A percentile compares a stretch with the other conserved stretches of the same genome.
Conservation (phyloP, 37 sponge, comb jelly and placozoan species). For the Agelas oroides region DNA sequence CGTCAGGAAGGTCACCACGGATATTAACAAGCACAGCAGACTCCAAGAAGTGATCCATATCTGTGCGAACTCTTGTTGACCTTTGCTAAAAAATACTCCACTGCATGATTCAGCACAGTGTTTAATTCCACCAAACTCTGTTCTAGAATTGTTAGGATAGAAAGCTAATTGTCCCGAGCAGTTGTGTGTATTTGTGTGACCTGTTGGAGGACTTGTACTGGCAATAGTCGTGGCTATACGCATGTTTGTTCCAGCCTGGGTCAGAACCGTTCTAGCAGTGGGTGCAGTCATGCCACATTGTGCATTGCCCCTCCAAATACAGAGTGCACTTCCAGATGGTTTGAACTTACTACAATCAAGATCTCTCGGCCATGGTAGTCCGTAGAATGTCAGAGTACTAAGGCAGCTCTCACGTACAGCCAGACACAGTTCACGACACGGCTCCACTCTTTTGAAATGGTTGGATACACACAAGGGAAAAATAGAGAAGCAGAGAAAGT, state of each 20-base stretch:
- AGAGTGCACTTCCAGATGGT: slow-evolving; percentile 8
- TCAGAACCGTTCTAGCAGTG: neutral
- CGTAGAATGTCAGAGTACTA: neutral
- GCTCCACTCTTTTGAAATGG: slow-evolving; percentile 20
- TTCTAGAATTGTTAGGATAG: neutral
- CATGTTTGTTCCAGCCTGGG: neutral
- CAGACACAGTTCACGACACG: slow-evolving; percentile 62
- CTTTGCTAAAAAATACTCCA: slow-evolving; percentile 47
- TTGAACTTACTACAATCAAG: slow-evolving; percentile 28
- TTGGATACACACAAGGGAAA: slow-evolving; percentile 30
- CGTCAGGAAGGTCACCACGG: slow-evolving; percentile 19
- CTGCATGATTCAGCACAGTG: slow-evolving; percentile 59
- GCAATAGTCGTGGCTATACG: neutral
- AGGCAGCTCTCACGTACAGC: slow-evolving; percentile 43
- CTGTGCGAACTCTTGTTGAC: slow-evolving; percentile 9
- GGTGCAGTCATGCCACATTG: neutral
- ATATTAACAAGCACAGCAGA: slow-evolving; percentile 16
- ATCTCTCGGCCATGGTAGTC: slow-evolving; percentile 14
- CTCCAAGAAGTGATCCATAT: slow-evolving; percentile 29
- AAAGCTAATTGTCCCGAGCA: slow-evolving; percentile 23
- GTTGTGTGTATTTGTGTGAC: neutral
- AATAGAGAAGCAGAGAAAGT: slow-evolving; percentile 36
- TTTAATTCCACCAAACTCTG: slow-evolving; percentile 37
- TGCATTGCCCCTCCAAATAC: slow-evolving; percentile 6
- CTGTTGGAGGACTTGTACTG: neutral